Evolutionary conservation across 2,113 vertebrate species (phyloP).

Genomic region (Silurus asotus): DNA sequence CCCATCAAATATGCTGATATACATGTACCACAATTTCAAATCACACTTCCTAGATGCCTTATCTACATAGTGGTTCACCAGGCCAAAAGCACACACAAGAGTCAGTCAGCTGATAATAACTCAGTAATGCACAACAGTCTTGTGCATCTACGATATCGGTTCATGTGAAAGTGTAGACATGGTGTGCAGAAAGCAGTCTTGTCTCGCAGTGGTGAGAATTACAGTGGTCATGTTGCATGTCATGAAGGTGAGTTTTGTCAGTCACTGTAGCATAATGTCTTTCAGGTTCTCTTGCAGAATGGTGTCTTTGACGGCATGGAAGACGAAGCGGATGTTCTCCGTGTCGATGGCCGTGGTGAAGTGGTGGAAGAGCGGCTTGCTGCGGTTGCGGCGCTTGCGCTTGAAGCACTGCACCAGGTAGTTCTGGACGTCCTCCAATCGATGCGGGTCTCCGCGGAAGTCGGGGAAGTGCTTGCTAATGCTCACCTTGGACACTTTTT

Average conservation of each 20-base stretch:
- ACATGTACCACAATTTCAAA: neutral
- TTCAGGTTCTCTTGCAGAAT: constrained; percentile 97
- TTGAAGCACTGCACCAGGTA: constrained; percentile 94
- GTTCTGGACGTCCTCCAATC: constrained; percentile 88
- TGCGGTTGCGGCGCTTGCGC: constrained; percentile 86
- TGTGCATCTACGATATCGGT: neutral
- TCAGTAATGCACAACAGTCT: neutral
- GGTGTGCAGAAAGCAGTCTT: constrained; percentile 5
- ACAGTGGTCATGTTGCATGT: neutral
- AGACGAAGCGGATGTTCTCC: constrained; percentile 96
- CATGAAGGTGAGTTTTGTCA: neutral
- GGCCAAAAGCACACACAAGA: neutral
- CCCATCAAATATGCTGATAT: neutral
- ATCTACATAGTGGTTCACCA: constrained; percentile 25
- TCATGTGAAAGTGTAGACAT: constrained; percentile 5
- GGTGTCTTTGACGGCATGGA: constrained; percentile 95
- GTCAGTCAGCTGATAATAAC: neutral
- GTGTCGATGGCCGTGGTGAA: constrained; percentile 98
- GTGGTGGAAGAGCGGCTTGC: constrained; percentile 92
- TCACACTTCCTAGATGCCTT: neutral
- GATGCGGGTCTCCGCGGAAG: constrained; percentile 85
- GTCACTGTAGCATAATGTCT: constrained; percentile 98
- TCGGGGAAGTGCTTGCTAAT: constrained; percentile 93
- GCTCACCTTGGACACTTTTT: constrained; percentile 88
- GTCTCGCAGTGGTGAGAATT: constrained; percentile 28